A percentile compares a stretch with the other conserved stretches of the same genome.
Conservation (phyloP, 2,113 vertebrate species). For the Xiphias gladius region DNA sequence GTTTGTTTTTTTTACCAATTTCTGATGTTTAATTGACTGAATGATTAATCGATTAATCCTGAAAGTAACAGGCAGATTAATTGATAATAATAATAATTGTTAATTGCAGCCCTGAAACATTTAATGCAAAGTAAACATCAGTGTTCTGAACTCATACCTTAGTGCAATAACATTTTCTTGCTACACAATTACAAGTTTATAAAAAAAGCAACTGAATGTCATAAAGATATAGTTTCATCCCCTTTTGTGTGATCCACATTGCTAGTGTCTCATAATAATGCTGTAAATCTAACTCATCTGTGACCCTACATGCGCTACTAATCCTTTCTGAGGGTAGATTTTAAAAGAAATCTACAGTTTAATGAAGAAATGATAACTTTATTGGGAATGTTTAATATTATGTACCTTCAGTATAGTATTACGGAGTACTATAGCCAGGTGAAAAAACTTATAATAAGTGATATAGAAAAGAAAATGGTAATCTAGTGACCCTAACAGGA, state of each 20-base stretch:
- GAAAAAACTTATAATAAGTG: neutral
- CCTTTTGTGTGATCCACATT: too few relatives aligned
- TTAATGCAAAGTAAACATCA: neutral
- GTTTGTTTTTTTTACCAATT: too few relatives aligned
- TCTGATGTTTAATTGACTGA: neutral
- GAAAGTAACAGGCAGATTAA: neutral
- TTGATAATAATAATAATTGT: neutral
- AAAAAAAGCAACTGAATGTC: too few relatives aligned
- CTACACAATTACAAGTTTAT: too few relatives aligned
- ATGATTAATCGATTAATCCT: neutral
- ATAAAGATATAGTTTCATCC: too few relatives aligned
- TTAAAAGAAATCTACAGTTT: too few relatives aligned
- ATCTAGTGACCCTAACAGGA: constrained; percentile 9
- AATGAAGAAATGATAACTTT: neutral
- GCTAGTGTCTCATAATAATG: too few relatives aligned
- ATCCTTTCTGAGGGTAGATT: too few relatives aligned
- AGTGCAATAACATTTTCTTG: too few relatives aligned
- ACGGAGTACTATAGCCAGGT: neutral
- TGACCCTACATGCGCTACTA: too few relatives aligned
- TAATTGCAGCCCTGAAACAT: neutral
- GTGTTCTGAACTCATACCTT: neutral
- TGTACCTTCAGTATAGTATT: neutral
- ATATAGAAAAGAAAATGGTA: constrained; percentile 2
- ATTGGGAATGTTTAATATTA: neutral
- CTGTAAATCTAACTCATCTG: too few relatives aligned